phyloP scores from a whole-genome alignment of 2,888 invertebrate species.

The Allolobophora icterica region DNA sequence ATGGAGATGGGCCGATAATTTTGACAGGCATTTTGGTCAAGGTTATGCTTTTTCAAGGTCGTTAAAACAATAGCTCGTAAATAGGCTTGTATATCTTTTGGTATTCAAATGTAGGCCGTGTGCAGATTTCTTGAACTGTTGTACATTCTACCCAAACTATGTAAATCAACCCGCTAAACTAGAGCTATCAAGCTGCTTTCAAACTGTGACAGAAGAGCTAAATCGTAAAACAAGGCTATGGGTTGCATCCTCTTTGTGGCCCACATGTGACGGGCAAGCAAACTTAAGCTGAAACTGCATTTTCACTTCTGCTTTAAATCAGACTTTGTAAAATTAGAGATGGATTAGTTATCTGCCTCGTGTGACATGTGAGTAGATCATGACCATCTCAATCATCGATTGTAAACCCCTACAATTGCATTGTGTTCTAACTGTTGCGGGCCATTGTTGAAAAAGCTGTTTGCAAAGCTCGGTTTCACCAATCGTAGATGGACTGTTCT shows the following conservation, averaged over 20 bases:
- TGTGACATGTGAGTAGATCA: neutral
- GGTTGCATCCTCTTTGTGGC: neutral
- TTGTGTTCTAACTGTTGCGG: neutral
- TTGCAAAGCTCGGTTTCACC: neutral
- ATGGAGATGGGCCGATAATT: too few relatives aligned
- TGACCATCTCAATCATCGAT: neutral
- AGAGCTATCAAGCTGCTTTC: neutral
- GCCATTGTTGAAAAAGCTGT: neutral
- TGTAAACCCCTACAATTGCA: neutral
- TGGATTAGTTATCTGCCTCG: neutral
- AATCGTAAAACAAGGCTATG: neutral
- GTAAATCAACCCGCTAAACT: neutral
- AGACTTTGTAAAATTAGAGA: neutral
- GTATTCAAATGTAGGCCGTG: neutral
- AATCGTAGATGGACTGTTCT: neutral
- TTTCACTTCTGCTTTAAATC: conserved; percentile 2
- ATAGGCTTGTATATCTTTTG: neutral
- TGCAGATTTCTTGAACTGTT: neutral
- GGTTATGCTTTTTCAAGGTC: too few relatives aligned
- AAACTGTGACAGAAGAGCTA: too few relatives aligned
- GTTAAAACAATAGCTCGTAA: too few relatives aligned
- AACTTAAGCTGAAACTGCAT: neutral
- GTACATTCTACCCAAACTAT: neutral
- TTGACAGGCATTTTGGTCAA: too few relatives aligned
- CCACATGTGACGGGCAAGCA: neutral